A percentile compares a stretch with the other conserved stretches of the same genome.
Conservation (phyloP, 2,113 vertebrate genomes). For the Desmodus rotundus region DNA sequence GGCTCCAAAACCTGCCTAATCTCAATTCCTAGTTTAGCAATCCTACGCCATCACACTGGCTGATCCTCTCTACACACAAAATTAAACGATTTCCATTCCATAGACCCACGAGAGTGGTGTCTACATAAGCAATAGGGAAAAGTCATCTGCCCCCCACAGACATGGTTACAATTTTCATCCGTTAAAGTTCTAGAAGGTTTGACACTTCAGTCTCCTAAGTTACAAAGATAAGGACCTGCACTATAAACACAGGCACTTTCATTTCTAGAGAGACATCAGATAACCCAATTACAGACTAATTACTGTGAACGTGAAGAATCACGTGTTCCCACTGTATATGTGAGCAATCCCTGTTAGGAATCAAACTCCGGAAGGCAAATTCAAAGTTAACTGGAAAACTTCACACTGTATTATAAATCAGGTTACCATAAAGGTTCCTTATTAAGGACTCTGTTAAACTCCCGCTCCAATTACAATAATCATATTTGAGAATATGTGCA, state of each 20-base stretch:
- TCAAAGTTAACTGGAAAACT: neutral
- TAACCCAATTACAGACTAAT: slow-evolving; percentile 29
- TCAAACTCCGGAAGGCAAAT: neutral
- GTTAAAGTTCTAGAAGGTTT: neutral
- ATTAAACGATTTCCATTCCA: neutral
- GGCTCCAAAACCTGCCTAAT: neutral
- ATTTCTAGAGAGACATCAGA: slow-evolving; percentile 41
- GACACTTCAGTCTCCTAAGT: slow-evolving; percentile 22
- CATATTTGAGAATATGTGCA: neutral
- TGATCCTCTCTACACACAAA: neutral
- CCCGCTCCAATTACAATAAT: neutral
- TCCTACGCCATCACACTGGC: neutral
- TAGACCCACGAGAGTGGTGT: neutral
- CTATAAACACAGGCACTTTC: slow-evolving; percentile 5
- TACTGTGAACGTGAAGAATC: neutral
- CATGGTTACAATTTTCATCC: neutral
- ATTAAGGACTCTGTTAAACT: neutral
- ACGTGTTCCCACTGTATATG: neutral
- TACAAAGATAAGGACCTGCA: neutral
- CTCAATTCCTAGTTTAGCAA: slow-evolving; percentile 13
- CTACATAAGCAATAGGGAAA: neutral
- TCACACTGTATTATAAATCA: neutral
- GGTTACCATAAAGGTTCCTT: neutral
- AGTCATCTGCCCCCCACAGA: neutral
- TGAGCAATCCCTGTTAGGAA: neutral